Evolutionary conservation across 2,113 vertebrate species (phyloP), one percentile per base, ranked within the genome.

Genomic region (Martes martes): DNA sequence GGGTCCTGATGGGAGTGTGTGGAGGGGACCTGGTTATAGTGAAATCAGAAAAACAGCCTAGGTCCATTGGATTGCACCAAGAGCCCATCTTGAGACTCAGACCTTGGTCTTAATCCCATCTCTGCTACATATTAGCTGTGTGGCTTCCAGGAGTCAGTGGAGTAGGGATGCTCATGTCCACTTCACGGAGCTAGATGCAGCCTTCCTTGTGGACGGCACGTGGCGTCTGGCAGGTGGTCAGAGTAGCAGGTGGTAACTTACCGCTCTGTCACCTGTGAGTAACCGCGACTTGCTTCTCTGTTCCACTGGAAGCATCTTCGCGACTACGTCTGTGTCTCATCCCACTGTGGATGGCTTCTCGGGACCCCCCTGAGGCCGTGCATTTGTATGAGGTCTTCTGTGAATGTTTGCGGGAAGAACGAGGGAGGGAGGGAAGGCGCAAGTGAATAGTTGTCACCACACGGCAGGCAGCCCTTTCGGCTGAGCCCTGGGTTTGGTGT

Each of bases 151-250:
- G 1, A 8, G 0, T 69, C 42, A 10, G 1, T 57, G 4, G 55
- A 18, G 4, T 7, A 57, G 67, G 52, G 11, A 8, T 5, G 21
- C 55, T 61, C 0, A 14, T 1, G 8, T 2, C 65, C 16, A 0
- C 63, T 36, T 36, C 1, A 3, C 0, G 10, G 69, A 11, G 73
- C 23, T 33, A 6, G 55, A 19, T 0, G 11, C 1, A 4, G 0
- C 21, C 16, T 0, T 5, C 45, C 7, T 0, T 23, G 31, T 63
- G 18, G 83, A 26, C 10, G 8, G 2, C 3, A 50, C 42, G 2
- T 10, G 4, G 78, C 1, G 0, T 63, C 73, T 6, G 23, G 67
- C 15, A 3, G 61, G 59, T 19, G 42, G 1, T 14, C 9, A 13
- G 45, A 6, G 65, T 6, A 21, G 33, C 13, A 26, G 39, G 26